Conservation (phyloP, 92 coral and sea anemone species). For the Anthopleura xanthogrammica region DNA sequence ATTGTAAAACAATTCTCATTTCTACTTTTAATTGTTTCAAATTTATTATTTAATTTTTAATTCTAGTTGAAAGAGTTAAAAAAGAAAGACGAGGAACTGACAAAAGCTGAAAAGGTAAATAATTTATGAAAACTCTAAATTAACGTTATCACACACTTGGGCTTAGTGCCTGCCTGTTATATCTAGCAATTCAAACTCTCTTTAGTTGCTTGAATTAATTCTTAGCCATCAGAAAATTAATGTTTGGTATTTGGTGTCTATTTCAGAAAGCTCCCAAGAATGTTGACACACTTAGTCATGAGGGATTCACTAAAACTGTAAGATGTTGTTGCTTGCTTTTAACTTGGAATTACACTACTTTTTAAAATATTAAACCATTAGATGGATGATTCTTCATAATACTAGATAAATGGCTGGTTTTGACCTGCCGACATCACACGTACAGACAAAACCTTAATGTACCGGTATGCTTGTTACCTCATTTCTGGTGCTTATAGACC, state of each 20-base stretch:
- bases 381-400: too few species aligned
- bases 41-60: background rate
- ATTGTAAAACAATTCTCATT: too few species aligned
- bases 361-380: too few species aligned
- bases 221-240: too few species aligned
- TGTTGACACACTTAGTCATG: constrained; percentile 88
- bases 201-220: too few species aligned
- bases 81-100: constrained; percentile 65
- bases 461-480: too few species aligned
- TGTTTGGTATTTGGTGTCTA: background rate
- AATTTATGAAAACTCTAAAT: background rate
- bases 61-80: constrained; percentile 56
- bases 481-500: background rate
- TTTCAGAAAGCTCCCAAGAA: constrained; percentile 81
- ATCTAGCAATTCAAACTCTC: too few species aligned
- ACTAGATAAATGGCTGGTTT: too few species aligned
- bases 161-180: too few species aligned
- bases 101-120: constrained; percentile 70
- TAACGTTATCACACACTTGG: too few species aligned
- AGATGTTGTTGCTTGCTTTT: constrained; percentile 9
- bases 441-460: too few species aligned
- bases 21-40: background rate
- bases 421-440: too few species aligned
- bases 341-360: background rate
- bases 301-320: constrained; percentile 87